phyloP scores from a whole-genome alignment of 2,888 invertebrate species.

The Himalopsyche japonica region DNA sequence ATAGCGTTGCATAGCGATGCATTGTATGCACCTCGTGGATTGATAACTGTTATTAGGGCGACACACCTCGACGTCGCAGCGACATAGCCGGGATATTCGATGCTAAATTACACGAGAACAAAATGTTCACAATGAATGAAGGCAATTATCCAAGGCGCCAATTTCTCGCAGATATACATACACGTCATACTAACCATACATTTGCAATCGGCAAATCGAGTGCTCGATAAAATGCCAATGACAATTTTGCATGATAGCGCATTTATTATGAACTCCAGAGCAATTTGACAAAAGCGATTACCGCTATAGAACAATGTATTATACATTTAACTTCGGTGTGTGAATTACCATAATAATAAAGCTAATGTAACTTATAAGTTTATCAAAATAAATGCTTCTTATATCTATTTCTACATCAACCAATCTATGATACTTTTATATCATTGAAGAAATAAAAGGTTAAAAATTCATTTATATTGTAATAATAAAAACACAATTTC shows the following conservation, averaged over 20 bases:
- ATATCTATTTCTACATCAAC: too few species aligned
- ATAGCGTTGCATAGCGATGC: not conserved
- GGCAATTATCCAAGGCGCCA: constrained; percentile 39
- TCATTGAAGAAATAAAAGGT: too few species aligned
- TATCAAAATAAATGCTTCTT: not conserved
- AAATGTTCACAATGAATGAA: constrained; percentile 39
- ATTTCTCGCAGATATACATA: constrained; percentile 22
- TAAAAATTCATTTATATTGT: too few species aligned
- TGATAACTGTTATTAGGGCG: constrained; percentile 38
- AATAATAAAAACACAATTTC: too few species aligned
- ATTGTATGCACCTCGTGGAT: constrained; percentile 22
- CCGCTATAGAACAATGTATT: not conserved
- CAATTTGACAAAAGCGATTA: not conserved
- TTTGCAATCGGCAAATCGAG: not conserved
- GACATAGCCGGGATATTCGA: constrained; percentile 12
- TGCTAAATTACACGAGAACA: constrained; percentile 31
- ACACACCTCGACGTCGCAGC: constrained; percentile 31
- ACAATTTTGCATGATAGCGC: constrained; percentile 15
- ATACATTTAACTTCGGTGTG: not conserved
- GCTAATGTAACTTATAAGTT: not conserved
- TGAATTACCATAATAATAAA: not conserved
- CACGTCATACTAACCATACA: not conserved
- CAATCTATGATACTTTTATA: too few species aligned
- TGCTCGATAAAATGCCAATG: constrained; percentile 5
- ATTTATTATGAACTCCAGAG: not conserved